These are phyloP conservation scores for Leucosticte australis DNA, from an alignment of 2,113 vertebrate genomes.

Conservation along the genomic window DNA sequence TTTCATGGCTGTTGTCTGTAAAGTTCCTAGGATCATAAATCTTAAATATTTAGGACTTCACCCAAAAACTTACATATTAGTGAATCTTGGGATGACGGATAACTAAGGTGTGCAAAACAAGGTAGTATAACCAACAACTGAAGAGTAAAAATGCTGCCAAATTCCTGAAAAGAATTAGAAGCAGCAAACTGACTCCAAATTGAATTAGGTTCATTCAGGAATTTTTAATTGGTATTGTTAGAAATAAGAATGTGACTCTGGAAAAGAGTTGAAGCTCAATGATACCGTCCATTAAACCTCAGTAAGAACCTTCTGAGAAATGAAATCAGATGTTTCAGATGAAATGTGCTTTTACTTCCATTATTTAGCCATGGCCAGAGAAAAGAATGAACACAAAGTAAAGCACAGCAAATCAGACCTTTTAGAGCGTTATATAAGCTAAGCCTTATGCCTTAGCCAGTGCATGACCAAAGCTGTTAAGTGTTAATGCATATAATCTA, in stretches of 20 bases:
- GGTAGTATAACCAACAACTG: neutral
- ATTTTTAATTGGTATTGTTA: neutral
- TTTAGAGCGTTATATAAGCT: constrained; percentile 54
- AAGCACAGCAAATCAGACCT: constrained; percentile 1
- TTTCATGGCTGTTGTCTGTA: neutral
- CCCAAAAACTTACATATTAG: neutral
- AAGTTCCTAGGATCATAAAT: neutral
- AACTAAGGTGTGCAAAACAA: neutral
- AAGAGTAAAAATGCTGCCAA: neutral
- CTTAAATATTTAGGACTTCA: neutral
- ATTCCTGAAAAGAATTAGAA: neutral
- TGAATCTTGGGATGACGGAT: neutral
- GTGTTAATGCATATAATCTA: constrained; percentile 74
- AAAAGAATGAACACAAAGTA: constrained; percentile 32
- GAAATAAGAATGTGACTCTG: neutral
- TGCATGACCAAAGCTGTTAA: constrained; percentile 62
- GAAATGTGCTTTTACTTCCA: constrained; percentile 40
- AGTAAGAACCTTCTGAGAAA: constrained; percentile 15
- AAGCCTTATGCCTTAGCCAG: constrained; percentile 45
- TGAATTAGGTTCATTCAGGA: neutral
- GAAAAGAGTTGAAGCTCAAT: neutral
- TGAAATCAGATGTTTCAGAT: constrained; percentile 32
- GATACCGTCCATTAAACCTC: neutral
- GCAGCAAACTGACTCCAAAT: neutral
- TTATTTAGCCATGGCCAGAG: constrained; percentile 28